Evolutionary conservation across 2,797 vertebrate genomes (phyloP).

Genomic region (Anguilla marmorata): DNA sequence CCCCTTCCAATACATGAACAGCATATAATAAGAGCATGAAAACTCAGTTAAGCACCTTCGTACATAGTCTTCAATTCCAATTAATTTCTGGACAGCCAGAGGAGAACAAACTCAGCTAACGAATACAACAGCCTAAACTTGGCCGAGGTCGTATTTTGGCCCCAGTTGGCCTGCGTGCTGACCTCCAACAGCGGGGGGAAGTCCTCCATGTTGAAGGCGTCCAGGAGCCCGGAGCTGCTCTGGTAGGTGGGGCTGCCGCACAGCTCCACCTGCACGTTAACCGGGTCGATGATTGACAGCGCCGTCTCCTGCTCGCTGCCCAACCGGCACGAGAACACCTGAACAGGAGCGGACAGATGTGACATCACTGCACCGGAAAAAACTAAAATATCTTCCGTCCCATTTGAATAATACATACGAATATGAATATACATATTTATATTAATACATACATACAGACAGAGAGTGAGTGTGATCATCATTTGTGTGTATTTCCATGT

Average conservation of each 20-base stretch:
- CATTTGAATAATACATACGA: not conserved
- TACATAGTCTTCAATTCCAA: too few species aligned
- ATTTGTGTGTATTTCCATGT: not conserved
- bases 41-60: too few species aligned
- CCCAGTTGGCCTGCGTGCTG: conserved; percentile 35
- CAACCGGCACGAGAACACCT: conserved; percentile 96
- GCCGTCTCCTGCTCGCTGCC: conserved; percentile 94
- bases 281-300: conserved; percentile 94
- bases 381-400: not conserved
- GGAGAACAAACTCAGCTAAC: too few species aligned
- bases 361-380: not conserved
- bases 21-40: too few species aligned
- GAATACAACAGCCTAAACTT: not conserved
- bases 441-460: too few species aligned
- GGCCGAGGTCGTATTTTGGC: not conserved
- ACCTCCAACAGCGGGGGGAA: conserved; percentile 95
- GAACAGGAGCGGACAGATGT: not conserved
- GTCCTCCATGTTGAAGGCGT: conserved; percentile 95
- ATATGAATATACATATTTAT: not conserved
- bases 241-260: conserved; percentile 91
- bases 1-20: too few species aligned
- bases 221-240: conserved; percentile 88
- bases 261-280: conserved; percentile 92
- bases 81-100: too few species aligned
- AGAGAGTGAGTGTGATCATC: too few species aligned